Evolutionary conservation across 2,113 vertebrate species (phyloP), one percentile per base, ranked within the genome.

Genomic region (Zosterops japonicus): DNA sequence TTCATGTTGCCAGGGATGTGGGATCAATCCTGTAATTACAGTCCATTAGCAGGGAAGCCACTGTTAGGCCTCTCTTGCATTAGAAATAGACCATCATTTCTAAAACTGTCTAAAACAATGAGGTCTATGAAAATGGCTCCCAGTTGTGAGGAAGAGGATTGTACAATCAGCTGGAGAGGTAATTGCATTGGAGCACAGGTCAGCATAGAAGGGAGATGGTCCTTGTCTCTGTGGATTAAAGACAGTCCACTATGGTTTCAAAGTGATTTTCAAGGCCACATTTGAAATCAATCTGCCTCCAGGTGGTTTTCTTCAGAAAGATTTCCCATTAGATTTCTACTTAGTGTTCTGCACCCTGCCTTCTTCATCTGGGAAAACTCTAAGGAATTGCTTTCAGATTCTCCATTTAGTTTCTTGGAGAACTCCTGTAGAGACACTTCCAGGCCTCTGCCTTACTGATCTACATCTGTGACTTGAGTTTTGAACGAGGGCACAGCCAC

Each of bases 1-100:
- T 93, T 97, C 83, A 84, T 78, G 70, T 93, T 89, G 93, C 93
- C 64, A 74, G 80, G 49, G 79, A 90, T 87, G 71, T 75, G 86
- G 94, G 93, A 96, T 97, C 94, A 96, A 94, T 95, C 91, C 95
- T 92, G 93, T 97, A 95, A 96, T 97, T 96, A 95, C 94, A 95
- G 69, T 87, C 93, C 93, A 93, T 97, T 97, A 97, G 64, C 69
- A 95, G 76, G 68, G 86, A 90, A 93, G 80, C 52, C 86, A 94
- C 83, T 89, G 83, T 55, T 86, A 89, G 86, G 93, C 14, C 68
- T 90, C 35, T 93, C 83, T 94, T 92, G 83, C 93, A 93, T 96
- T 96, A 95, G 92, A 96, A 94, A 94, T 77, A 94, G 72, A 81
- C 94, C 72, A 92, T 95, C 56, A 90, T 93, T 95, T 92, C 86